Percentiles rank a stretch among this genome's conserved stretches.
Conservation (phyloP, 2,888 invertebrate species). For the Empis livida region DNA sequence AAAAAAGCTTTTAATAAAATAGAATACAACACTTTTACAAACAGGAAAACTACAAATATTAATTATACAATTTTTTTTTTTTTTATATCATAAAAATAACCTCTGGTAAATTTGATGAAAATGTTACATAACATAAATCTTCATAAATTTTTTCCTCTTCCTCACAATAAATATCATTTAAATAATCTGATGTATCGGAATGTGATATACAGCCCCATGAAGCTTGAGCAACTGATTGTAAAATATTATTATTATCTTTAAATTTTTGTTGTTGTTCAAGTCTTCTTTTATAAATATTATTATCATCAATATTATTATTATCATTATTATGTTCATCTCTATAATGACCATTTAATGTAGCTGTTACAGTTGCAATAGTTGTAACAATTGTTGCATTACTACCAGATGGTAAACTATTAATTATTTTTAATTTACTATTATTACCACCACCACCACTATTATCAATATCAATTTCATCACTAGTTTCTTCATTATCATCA, state of each 20-base stretch:
- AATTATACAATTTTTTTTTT: no score
- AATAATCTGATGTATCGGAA: conserved; percentile 28
- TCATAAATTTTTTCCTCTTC: conserved; percentile 75
- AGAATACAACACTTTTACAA: not conserved
- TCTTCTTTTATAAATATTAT: not conserved
- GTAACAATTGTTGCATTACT: no score
- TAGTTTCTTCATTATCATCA: not conserved
- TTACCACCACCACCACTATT: not conserved
- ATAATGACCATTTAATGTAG: not conserved
- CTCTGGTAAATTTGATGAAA: conserved; percentile 56
- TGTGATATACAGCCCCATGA: conserved; percentile 14
- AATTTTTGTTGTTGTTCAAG: not conserved
- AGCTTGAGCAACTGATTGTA: conserved; percentile 28
- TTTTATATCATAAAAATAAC: no score
- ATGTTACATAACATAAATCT: conserved; percentile 77
- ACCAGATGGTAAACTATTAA: not conserved
- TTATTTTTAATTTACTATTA: not conserved
- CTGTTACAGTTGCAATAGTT: not conserved
- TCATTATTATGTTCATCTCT: not conserved
- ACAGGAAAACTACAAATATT: no score
- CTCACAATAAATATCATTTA: conserved; percentile 29
- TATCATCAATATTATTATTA: not conserved
- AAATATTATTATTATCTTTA: conserved; percentile 18
- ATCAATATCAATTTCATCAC: not conserved
- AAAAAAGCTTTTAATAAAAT: no score